Percentiles rank a stretch among this genome's conserved stretches.
Evolutionary conservation across 1,140 invertebrate species (phyloP).

Genomic region (Cyrtorhinus lividipennis): DNA sequence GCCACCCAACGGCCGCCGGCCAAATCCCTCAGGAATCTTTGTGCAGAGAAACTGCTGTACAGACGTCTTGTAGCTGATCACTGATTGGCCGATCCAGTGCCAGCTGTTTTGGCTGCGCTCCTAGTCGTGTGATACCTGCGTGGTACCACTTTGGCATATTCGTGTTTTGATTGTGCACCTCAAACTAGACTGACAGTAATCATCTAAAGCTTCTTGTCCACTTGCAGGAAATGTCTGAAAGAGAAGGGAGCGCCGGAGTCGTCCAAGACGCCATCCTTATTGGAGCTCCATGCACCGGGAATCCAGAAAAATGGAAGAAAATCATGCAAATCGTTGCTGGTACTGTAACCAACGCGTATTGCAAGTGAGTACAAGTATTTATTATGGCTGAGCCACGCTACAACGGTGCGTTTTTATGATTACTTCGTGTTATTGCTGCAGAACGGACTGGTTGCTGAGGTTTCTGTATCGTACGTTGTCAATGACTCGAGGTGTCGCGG

Average conservation of each 20-base stretch:
- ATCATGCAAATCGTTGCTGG: conserved; percentile 44
- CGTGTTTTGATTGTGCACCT: too few relatives aligned
- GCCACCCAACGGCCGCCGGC: too few relatives aligned
- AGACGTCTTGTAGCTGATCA: too few relatives aligned
- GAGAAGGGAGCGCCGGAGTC: conserved; percentile 43
- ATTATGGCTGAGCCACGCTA: not conserved
- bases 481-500: conserved; percentile 41
- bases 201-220: too few relatives aligned
- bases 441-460: conserved; percentile 50
- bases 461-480: conserved; percentile 50
- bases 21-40: too few relatives aligned
- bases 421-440: conserved; percentile 21
- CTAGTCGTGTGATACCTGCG: too few relatives aligned
- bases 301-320: conserved; percentile 38
- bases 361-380: conserved; percentile 32
- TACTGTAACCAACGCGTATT: conserved; percentile 51
- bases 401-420: not conserved
- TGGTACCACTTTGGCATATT: too few relatives aligned
- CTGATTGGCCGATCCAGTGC: too few relatives aligned
- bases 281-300: conserved; percentile 47
- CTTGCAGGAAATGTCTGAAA: conserved; percentile 36
- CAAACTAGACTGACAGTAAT: too few relatives aligned
- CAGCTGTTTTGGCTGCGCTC: too few relatives aligned
- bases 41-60: too few relatives aligned
- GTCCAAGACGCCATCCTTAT: conserved; percentile 55